Percentiles rank a stretch among this genome's conserved stretches.
Conservation (phyloP, 2,888 invertebrate species). For the Ryuthela nishihirai region DNA sequence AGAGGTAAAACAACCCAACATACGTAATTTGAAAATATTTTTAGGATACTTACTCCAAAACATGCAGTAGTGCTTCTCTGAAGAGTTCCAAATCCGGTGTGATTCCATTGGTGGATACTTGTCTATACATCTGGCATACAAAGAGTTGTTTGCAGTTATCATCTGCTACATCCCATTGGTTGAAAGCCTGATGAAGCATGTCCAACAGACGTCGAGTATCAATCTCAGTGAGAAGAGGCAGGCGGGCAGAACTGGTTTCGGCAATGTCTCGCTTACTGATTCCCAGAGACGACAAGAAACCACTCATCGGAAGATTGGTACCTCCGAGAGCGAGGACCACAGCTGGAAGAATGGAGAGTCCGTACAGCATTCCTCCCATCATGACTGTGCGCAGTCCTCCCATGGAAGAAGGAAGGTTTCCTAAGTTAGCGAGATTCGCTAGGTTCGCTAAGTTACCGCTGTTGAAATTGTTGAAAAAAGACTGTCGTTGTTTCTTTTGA, state of each 20-base stretch:
- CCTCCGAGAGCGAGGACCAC: slow-evolving; percentile 24
- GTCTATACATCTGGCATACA: slow-evolving; percentile 36
- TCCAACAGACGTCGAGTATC: slow-evolving; percentile 21
- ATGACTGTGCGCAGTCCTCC: slow-evolving; percentile 24
- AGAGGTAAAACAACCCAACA: not conserved
- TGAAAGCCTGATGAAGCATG: slow-evolving; percentile 31
- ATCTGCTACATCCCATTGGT: slow-evolving; percentile 28
- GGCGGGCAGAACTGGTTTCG: slow-evolving; percentile 25
- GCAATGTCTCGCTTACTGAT: slow-evolving; percentile 14
- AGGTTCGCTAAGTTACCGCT: slow-evolving; percentile 3
- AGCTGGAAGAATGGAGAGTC: slow-evolving; percentile 26
- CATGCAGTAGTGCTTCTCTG: slow-evolving; percentile 27
- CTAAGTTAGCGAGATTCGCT: slow-evolving; percentile 7
- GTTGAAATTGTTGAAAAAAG: not conserved
- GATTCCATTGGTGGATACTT: slow-evolving; percentile 30
- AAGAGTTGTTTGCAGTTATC: slow-evolving; percentile 31
- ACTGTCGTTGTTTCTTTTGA: slow-evolving; percentile 4
- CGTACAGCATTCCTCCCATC: slow-evolving; percentile 38
- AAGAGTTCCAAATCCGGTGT: slow-evolving; percentile 33
- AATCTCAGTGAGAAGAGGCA: slow-evolving; percentile 18
- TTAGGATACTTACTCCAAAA: slow-evolving; percentile 29
- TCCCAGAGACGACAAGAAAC: slow-evolving; percentile 13
- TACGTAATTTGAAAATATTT: not conserved
- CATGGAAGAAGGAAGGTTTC: slow-evolving; percentile 7
- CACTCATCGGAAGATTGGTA: slow-evolving; percentile 8